Conservation (phyloP, 2,888 invertebrate genomes). For the Tenthredo scrophulariae region DNA sequence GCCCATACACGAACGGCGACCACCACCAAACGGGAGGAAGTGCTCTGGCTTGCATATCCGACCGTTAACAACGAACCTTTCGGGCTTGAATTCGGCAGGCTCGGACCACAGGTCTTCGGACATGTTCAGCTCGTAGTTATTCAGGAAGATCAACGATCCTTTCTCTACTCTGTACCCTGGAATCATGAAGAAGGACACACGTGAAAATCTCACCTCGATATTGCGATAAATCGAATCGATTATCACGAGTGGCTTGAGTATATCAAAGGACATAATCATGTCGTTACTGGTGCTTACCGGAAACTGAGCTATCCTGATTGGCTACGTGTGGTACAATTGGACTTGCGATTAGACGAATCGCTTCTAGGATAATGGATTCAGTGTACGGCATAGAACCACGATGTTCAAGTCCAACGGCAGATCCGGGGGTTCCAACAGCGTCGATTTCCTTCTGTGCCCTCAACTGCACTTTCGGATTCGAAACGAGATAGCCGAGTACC, state of each 20-base stretch:
- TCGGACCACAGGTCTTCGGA: slow-evolving; percentile 82
- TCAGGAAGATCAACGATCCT: slow-evolving; percentile 83
- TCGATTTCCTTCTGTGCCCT: slow-evolving; percentile 81
- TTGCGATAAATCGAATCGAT: neutral
- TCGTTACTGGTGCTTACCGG: slow-evolving; percentile 78
- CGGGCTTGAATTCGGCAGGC: slow-evolving; percentile 82
- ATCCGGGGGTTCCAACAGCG: slow-evolving; percentile 58
- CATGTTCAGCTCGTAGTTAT: slow-evolving; percentile 85
- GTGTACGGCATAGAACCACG: slow-evolving; percentile 81
- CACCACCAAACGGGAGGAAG: slow-evolving; percentile 85
- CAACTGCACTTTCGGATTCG: slow-evolving; percentile 79
- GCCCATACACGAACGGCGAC: slow-evolving; percentile 85
- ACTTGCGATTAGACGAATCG: slow-evolving; percentile 83
- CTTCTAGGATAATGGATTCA: slow-evolving; percentile 82
- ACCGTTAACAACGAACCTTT: slow-evolving; percentile 82
- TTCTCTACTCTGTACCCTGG: slow-evolving; percentile 82
- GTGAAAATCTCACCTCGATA: neutral
- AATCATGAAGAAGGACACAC: slow-evolving; percentile 62
- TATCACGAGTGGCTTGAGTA: neutral
- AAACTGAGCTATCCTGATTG: slow-evolving; percentile 82
- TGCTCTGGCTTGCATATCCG: slow-evolving; percentile 82
- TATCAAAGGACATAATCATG: neutral
- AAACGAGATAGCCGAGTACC: slow-evolving; percentile 81
- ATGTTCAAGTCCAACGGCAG: slow-evolving; percentile 76
- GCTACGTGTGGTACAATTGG: slow-evolving; percentile 86